A percentile compares a stretch with the other conserved stretches of the same genome.
phyloP scores from a whole-genome alignment of 1,140 invertebrate species.

The Mamestra configurata region DNA sequence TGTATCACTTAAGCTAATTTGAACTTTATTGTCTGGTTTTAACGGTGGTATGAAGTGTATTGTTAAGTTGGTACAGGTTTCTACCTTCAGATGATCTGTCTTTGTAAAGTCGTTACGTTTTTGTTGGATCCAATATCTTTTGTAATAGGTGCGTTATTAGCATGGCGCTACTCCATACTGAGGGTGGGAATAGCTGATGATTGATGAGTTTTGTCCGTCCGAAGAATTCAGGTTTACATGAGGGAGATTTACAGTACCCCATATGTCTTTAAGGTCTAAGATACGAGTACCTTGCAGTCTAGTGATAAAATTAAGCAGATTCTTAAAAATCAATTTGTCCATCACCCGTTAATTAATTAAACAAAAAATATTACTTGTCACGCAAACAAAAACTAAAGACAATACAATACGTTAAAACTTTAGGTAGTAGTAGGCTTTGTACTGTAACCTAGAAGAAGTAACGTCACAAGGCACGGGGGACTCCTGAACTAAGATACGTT shows the following conservation, averaged over 20 bases:
- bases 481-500: too few species aligned
- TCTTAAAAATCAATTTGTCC: too few species aligned
- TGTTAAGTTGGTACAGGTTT: conserved; percentile 21
- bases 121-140: conserved; percentile 36
- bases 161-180: background rate
- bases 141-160: conserved; percentile 40
- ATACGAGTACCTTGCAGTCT: background rate
- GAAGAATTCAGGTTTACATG: background rate
- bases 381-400: too few species aligned
- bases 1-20: background rate
- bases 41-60: background rate
- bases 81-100: conserved; percentile 50
- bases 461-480: too few species aligned
- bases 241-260: background rate
- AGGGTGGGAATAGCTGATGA: conserved; percentile 4
- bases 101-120: conserved; percentile 50
- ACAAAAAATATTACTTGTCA: too few species aligned
- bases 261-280: background rate
- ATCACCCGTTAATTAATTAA: too few species aligned
- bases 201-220: background rate
- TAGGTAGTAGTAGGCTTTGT: too few species aligned
- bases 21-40: background rate
- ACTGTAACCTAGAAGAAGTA: too few species aligned
- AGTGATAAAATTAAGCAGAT: too few species aligned
- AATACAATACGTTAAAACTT: too few species aligned